Base-by-base conservation (phyloP, 2,888 invertebrate genomes). In the Nycteola revayana region DNA sequence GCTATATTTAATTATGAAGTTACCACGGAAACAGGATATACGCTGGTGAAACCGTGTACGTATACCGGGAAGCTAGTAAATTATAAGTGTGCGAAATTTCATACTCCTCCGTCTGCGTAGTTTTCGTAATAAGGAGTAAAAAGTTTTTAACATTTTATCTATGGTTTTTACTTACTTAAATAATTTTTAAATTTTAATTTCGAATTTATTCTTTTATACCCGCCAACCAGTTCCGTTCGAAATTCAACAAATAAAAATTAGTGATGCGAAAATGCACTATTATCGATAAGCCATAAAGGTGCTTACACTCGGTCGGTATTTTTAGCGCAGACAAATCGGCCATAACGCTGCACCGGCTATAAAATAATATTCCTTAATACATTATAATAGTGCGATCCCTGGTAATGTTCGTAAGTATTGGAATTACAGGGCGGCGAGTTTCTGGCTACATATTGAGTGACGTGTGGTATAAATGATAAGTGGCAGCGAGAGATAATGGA, bases 361-460 rank as follows among this genome's bases (percentile, higher is more conserved):
- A 78, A 85, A 85, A 88, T 88, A 87, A 87, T 87, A 88, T 74
- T 79, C 77, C 84, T 80, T 88, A 85, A 87, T 87, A 87, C 85
- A 81, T 87, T 86, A 88, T 88, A 88, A 88, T 87, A 86, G 87
- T 82, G 82, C 79, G 75, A 77, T 75, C 73, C 73, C 73, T 37
- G 82, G 78, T 88, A 88, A 88, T 87, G 80, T 77, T 78, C 77
- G 69, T 85, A 85, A 85, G 85, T 77, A 85, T 83, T 83, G 80
- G 85, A 86, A 86, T 87, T 87, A 87, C 79, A 87, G 85, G 85
- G 86, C 87, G 86, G 86, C 69, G 75, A 55, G 71, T 65, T 71
- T 71, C 67, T 66, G 56, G 69, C 63, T 67, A 74, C 66, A 75
- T 83, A 75, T 75, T 70, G 75, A 61, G 60, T 47, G 32, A 49